phyloP scores from a whole-genome alignment of 1,140 invertebrate genomes.

The Zaprionus nigranus region DNA sequence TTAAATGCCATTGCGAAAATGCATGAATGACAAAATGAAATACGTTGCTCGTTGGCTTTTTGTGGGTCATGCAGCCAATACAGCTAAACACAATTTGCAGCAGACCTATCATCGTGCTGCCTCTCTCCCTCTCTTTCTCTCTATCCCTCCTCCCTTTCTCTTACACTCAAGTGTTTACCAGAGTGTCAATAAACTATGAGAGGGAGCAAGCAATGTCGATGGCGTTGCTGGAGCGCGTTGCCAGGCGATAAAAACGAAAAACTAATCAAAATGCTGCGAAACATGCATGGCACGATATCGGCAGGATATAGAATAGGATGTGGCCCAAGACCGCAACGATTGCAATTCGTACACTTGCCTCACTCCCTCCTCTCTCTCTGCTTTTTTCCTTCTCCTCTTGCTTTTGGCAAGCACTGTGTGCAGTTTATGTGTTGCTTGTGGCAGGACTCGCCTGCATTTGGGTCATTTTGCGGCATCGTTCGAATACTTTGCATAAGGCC shows the following conservation, averaged over 20 bases:
- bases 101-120: not conserved
- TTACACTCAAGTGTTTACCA: conserved; percentile 7
- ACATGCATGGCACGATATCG: conserved; percentile 19
- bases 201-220: conserved; percentile 14
- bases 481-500: conserved; percentile 22
- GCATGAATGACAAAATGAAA: conserved; percentile 57
- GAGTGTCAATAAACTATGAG: conserved; percentile 41
- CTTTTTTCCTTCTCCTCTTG: not conserved
- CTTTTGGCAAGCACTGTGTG: conserved; percentile 8
- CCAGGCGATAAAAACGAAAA: conserved; percentile 34
- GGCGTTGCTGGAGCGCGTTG: conserved; percentile 12
- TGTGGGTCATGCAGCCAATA: conserved; percentile 34
- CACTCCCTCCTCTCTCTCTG: no score
- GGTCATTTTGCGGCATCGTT: conserved; percentile 52
- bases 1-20: conserved; percentile 53
- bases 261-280: conserved; percentile 62
- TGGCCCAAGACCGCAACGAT: conserved; percentile 23
- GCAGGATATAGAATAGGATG: conserved; percentile 11
- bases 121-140: not conserved
- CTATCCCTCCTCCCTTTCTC: not conserved
- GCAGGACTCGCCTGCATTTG: conserved; percentile 51
- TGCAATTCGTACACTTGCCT: conserved; percentile 5
- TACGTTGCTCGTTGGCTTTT: conserved; percentile 31
- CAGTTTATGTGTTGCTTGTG: conserved; percentile 45
- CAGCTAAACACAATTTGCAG: conserved; percentile 65